Evolutionary conservation across 2,888 invertebrate species (phyloP).

Genomic region (Tupiocoris notatus): DNA sequence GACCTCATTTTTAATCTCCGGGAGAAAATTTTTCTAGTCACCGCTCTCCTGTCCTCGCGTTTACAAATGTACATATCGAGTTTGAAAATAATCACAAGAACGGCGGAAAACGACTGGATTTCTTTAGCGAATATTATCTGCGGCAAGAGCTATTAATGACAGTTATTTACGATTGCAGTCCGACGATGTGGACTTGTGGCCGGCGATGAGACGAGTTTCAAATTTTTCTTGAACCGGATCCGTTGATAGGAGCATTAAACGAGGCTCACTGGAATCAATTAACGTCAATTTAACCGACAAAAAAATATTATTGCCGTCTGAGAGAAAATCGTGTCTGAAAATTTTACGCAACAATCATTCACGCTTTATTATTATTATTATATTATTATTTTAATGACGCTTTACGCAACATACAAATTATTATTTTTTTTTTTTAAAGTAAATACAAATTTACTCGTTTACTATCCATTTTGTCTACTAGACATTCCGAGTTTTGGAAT

Average conservation of each 20-base stretch:
- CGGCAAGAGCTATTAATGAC: neutral
- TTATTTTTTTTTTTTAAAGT: too few species aligned
- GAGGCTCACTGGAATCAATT: constrained; percentile 30
- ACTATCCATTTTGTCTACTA: too few species aligned
- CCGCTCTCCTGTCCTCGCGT: neutral
- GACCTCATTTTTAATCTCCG: too few species aligned
- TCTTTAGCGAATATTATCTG: neutral
- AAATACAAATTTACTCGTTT: too few species aligned
- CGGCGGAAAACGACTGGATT: neutral
- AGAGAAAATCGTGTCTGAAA: too few species aligned
- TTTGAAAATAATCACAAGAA: neutral
- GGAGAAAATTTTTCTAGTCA: neutral
- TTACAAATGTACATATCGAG: neutral
- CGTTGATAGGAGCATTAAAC: neutral
- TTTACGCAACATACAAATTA: too few species aligned
- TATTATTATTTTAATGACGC: too few species aligned
- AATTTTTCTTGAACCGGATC: constrained; percentile 8
- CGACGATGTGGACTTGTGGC: neutral
- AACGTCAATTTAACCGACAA: too few species aligned
- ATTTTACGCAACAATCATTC: too few species aligned
- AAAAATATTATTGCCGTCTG: too few species aligned
- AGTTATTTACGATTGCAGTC: neutral
- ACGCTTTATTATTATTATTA: too few species aligned
- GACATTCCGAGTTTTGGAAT: too few species aligned
- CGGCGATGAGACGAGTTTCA: neutral